Evolutionary conservation across 92 coral and sea anemone genomes (phyloP).

Genomic region (Bergia sp.): DNA sequence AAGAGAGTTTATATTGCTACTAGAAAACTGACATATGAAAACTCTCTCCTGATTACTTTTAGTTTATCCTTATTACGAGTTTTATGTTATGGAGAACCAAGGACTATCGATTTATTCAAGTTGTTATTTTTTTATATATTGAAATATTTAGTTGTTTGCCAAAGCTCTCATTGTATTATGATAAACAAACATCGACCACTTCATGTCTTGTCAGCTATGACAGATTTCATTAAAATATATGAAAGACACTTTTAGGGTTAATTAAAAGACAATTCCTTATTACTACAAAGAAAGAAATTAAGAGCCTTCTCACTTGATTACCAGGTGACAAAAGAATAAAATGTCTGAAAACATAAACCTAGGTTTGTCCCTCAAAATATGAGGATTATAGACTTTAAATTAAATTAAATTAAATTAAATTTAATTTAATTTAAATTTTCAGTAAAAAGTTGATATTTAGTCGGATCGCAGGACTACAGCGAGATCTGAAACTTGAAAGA

Average conservation of each 20-base stretch:
- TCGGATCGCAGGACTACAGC: too few relatives aligned
- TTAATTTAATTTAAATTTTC: too few relatives aligned
- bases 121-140: not conserved
- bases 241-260: slow-evolving; percentile 15
- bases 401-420: too few relatives aligned
- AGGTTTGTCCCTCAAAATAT: too few relatives aligned
- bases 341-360: not conserved
- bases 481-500: too few relatives aligned
- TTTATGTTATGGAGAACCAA: too few relatives aligned
- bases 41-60: not conserved
- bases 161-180: not conserved
- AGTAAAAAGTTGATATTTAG: not conserved
- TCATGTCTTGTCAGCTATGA: not conserved
- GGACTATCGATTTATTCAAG: not conserved
- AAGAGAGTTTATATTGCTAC: not conserved
- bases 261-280: not conserved
- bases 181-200: not conserved
- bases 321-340: not conserved
- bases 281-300: slow-evolving; percentile 11
- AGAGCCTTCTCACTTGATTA: not conserved
- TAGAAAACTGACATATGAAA: not conserved
- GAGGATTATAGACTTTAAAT: too few relatives aligned
- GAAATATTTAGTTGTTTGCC: not conserved
- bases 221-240: slow-evolving; percentile 13
- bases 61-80: not conserved